A percentile compares a stretch with the other conserved stretches of the same genome.
phyloP scores from a whole-genome alignment of 2,113 vertebrate genomes.

The Cathartes aura region DNA sequence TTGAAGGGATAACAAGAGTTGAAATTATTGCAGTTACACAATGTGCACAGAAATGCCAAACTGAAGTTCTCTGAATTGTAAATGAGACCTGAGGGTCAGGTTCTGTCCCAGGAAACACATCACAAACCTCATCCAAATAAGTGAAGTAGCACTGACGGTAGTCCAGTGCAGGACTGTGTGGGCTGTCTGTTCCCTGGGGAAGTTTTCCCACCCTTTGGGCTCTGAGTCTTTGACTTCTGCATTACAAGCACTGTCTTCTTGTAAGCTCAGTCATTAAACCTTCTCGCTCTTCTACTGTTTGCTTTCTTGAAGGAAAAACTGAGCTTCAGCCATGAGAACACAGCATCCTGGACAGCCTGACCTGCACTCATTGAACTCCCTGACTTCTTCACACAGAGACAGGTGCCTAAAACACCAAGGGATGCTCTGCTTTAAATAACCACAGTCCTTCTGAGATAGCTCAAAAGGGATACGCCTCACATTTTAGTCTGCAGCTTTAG shows the following conservation, averaged over 20 bases:
- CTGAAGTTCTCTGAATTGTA: slow-evolving; percentile 24
- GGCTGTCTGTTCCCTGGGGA: neutral
- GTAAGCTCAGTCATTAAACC: neutral
- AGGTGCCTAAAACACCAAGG: neutral
- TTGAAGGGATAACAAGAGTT: slow-evolving; percentile 25
- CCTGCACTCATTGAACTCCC: neutral
- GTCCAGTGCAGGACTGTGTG: neutral
- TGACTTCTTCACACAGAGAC: neutral
- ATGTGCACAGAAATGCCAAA: neutral
- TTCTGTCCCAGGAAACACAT: slow-evolving; percentile 13
- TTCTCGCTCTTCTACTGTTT: neutral
- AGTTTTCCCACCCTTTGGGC: neutral
- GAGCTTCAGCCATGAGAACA: neutral
- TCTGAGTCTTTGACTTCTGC: neutral
- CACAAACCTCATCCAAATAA: neutral
- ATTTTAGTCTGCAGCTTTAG: neutral
- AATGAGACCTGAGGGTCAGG: slow-evolving; percentile 43
- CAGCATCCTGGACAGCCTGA: neutral
- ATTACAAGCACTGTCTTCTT: neutral
- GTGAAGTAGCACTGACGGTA: neutral
- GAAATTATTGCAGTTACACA: slow-evolving; percentile 51
- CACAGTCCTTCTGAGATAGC: neutral
- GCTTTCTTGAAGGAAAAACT: neutral
- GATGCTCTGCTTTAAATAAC: neutral
- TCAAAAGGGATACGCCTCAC: neutral